Conservation (phyloP, 2,888 invertebrate genomes). For the Kuschelorhynchus macadamiae region DNA sequence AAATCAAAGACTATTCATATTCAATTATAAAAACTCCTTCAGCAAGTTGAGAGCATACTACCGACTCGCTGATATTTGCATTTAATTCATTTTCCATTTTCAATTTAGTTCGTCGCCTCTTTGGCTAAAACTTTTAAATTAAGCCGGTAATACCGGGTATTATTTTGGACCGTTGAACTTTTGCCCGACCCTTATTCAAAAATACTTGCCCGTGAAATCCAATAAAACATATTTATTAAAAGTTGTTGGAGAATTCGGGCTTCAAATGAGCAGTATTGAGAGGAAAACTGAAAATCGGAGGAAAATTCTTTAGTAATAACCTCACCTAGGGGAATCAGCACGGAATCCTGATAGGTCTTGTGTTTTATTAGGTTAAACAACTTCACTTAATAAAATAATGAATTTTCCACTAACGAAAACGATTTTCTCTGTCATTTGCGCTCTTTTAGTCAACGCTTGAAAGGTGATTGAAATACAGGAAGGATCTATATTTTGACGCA, state of each 20-base stretch:
- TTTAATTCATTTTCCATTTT: slow-evolving; percentile 22
- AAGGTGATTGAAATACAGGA: too few species aligned
- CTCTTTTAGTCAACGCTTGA: too few species aligned
- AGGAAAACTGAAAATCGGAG: background rate
- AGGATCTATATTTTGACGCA: too few species aligned
- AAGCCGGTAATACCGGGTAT: slow-evolving; percentile 14
- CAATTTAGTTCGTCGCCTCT: slow-evolving; percentile 23
- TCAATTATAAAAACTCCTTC: background rate
- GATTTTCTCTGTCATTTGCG: too few species aligned
- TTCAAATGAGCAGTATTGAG: background rate
- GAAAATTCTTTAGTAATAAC: background rate
- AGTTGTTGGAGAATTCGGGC: background rate
- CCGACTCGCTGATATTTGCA: slow-evolving; percentile 14
- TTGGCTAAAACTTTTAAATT: slow-evolving; percentile 22
- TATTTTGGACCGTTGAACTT: slow-evolving; percentile 12
- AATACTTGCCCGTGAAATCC: slow-evolving; percentile 1
- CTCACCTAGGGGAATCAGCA: background rate
- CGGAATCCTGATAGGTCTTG: background rate
- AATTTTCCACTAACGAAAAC: too few species aligned
- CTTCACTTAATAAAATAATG: too few species aligned
- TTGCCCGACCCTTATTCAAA: background rate
- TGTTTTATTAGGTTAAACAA: too few species aligned
- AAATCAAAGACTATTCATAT: background rate
- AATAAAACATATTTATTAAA: slow-evolving; percentile 3
- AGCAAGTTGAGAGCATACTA: background rate